Conservation (phyloP, 2,113 vertebrate genomes). For the Trogon melanurus region DNA sequence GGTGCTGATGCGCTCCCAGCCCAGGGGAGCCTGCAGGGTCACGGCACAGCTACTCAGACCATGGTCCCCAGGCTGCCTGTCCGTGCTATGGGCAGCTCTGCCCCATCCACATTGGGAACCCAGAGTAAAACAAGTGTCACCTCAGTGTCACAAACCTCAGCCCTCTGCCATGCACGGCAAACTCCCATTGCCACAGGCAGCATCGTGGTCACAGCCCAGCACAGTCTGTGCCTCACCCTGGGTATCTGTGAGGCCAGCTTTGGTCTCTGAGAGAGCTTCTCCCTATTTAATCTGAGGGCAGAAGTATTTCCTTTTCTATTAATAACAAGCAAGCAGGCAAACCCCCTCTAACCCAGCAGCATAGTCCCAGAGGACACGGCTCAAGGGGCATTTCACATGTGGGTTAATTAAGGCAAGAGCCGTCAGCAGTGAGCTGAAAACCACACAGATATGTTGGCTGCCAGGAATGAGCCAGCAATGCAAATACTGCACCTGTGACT, state of each 20-base stretch:
- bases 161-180: not conserved
- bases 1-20: accelerated
- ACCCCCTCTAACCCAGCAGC: not conserved
- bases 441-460: not conserved
- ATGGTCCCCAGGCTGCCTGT: too few relatives aligned
- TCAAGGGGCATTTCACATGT: not conserved
- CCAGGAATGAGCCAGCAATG: accelerated
- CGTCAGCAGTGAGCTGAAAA: not conserved
- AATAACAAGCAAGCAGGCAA: not conserved
- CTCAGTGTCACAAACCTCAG: not conserved
- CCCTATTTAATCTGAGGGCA: not conserved
- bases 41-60: too few relatives aligned
- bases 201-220: accelerated
- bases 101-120: accelerated
- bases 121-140: accelerated
- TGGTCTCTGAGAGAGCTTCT: too few relatives aligned
- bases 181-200: accelerated
- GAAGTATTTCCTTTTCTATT: not conserved
- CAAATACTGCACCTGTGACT: not conserved
- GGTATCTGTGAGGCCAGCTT: not conserved
- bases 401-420: not conserved
- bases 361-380: not conserved
- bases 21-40: accelerated
- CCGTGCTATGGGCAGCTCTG: not conserved
- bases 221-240: accelerated